phyloP scores from a whole-genome alignment of 2,797 vertebrate species.

The Pseudochirops cupreus region DNA sequence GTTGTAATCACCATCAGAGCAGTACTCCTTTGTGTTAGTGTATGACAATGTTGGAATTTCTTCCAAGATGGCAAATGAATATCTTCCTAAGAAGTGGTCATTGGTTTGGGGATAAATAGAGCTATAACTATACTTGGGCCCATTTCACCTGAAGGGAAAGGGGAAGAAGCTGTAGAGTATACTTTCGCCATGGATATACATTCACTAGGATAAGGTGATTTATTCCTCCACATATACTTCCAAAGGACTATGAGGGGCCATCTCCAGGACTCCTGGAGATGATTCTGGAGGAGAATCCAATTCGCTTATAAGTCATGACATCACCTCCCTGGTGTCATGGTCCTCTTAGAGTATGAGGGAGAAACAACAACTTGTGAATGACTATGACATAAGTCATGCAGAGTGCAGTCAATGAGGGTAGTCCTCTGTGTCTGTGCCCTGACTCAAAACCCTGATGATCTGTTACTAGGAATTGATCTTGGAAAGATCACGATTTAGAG shows the following conservation, averaged over 20 bases:
- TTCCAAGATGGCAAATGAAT: not conserved
- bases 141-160: not conserved
- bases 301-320: no score
- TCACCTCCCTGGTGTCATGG: no score
- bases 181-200: not conserved
- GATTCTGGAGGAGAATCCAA: no score
- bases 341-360: no score
- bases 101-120: not conserved
- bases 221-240: not conserved
- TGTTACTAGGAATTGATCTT: not conserved
- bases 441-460: not conserved
- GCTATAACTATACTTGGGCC: not conserved
- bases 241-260: not conserved
- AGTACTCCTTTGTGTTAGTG: not conserved
- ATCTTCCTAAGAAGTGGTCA: slow-evolving; percentile 3
- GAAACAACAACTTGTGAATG: no score
- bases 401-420: not conserved
- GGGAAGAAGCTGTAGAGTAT: not conserved
- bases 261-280: no score
- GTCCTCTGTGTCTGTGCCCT: not conserved
- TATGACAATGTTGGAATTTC: not conserved
- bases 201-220: not conserved
- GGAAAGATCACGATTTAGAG: not conserved
- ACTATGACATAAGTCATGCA: not conserved
- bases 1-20: not conserved